Percentiles rank a stretch among this genome's conserved stretches.
phyloP scores from a whole-genome alignment of 2,888 invertebrate species.

The Athrips mouffetella region DNA sequence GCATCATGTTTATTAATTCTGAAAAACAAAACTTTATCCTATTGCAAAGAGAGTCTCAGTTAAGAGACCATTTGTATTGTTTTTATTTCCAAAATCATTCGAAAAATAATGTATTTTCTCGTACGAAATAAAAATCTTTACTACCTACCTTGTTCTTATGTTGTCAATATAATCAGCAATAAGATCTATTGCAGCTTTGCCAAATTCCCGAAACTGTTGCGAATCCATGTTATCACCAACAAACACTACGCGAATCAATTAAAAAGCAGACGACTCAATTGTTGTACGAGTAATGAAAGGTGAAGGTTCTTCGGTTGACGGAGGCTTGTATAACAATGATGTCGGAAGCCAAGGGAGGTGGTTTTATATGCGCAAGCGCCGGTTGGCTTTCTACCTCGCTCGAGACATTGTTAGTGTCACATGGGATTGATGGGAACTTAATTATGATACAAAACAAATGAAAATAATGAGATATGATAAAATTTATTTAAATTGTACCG shows the following conservation, averaged over 20 bases:
- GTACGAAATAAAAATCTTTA: not conserved
- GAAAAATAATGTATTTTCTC: not conserved
- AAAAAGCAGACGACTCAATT: not conserved
- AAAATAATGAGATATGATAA: no score
- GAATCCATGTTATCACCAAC: conserved; percentile 82
- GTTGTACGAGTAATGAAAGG: conserved; percentile 19
- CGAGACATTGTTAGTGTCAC: conserved; percentile 23
- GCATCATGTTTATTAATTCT: no score
- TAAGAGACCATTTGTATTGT: no score
- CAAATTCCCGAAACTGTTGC: conserved; percentile 88
- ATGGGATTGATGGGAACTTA: no score
- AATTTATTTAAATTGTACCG: no score
- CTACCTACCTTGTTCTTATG: conserved; percentile 84
- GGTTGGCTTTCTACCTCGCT: conserved; percentile 60
- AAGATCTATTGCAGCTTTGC: conserved; percentile 92
- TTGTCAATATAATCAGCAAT: conserved; percentile 94
- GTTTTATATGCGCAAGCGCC: conserved; percentile 57
- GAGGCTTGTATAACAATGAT: conserved; percentile 64
- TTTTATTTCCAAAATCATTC: not conserved
- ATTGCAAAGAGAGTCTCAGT: no score
- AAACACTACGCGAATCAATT: conserved; percentile 8
- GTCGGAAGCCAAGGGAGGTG: conserved; percentile 42
- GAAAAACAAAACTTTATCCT: no score
- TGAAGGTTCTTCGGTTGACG: conserved; percentile 42
- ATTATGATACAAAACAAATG: no score